Conservation (phyloP, 1,140 invertebrate genomes). For the Brachystomella parvula region DNA sequence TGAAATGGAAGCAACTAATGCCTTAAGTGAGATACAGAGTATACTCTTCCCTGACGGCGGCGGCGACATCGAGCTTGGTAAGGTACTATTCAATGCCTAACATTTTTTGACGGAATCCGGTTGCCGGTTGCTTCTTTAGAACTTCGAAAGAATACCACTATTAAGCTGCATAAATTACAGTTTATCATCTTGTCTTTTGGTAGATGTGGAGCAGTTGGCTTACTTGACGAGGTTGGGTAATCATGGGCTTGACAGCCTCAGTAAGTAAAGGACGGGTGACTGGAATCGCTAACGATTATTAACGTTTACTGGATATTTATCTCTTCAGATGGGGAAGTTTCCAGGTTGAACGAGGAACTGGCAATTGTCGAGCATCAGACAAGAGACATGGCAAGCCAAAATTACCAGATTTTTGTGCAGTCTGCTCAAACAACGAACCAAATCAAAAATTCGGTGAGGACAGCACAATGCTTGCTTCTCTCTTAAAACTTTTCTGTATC, state of each 20-base stretch:
- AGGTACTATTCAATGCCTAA: too few relatives aligned
- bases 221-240: constrained; percentile 28
- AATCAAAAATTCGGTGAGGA: constrained; percentile 35
- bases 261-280: constrained; percentile 17
- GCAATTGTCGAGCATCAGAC: constrained; percentile 38
- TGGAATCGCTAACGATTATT: background rate
- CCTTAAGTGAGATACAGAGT: too few relatives aligned
- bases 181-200: background rate
- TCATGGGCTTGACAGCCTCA: constrained; percentile 32
- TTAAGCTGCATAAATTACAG: background rate
- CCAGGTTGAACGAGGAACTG: constrained; percentile 33
- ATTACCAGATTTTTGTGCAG: constrained; percentile 37
- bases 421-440: constrained; percentile 36
- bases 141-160: background rate
- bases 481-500: too few relatives aligned
- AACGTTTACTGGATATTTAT: background rate
- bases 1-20: too few relatives aligned
- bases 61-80: too few relatives aligned
- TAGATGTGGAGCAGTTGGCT: constrained; percentile 27
- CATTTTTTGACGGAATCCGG: background rate
- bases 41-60: too few relatives aligned
- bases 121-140: background rate
- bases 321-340: constrained; percentile 35
- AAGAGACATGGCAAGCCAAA: constrained; percentile 37
- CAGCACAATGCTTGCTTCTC: constrained; percentile 4